These are phyloP conservation scores for Eumerus sabulonum DNA, from an alignment of 2,888 invertebrate species.

Conservation along the genomic window DNA sequence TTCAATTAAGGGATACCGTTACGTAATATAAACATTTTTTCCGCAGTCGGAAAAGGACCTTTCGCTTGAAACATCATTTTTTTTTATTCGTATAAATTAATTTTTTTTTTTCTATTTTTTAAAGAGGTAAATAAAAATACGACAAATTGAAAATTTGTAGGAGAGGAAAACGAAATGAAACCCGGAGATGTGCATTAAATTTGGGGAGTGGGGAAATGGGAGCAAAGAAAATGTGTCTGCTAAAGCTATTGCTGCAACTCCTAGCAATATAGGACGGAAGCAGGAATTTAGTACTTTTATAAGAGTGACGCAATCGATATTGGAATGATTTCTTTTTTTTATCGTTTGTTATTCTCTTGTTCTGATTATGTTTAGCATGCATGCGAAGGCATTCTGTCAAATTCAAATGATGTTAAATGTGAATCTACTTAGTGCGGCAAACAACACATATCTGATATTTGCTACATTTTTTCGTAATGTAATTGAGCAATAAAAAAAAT, in stretches of 20 bases:
- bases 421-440: background rate
- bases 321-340: slow-evolving; percentile 48
- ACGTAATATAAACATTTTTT: too few relatives aligned
- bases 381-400: background rate
- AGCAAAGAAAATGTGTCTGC: slow-evolving; percentile 57
- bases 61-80: slow-evolving; percentile 34
- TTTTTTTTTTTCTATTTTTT: slow-evolving; percentile 20
- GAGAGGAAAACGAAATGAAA: slow-evolving; percentile 26
- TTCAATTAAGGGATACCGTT: too few relatives aligned
- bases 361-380: slow-evolving; percentile 25
- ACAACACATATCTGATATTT: background rate
- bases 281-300: slow-evolving; percentile 67
- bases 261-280: slow-evolving; percentile 63
- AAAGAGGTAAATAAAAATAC: slow-evolving; percentile 20
- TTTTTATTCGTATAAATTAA: slow-evolving; percentile 48
- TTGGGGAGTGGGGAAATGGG: slow-evolving; percentile 48
- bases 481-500: slow-evolving; percentile 8
- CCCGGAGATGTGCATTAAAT: slow-evolving; percentile 43
- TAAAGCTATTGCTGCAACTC: slow-evolving; percentile 62
- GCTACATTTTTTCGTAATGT: too few relatives aligned
- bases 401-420: slow-evolving; percentile 22
- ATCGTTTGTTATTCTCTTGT: slow-evolving; percentile 40
- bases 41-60: too few relatives aligned
- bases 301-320: slow-evolving; percentile 67
- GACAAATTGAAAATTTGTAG: slow-evolving; percentile 34